A percentile compares a stretch with the other conserved stretches of the same genome.
Conservation (phyloP, 2,888 invertebrate genomes). For the Selenia dentaria region DNA sequence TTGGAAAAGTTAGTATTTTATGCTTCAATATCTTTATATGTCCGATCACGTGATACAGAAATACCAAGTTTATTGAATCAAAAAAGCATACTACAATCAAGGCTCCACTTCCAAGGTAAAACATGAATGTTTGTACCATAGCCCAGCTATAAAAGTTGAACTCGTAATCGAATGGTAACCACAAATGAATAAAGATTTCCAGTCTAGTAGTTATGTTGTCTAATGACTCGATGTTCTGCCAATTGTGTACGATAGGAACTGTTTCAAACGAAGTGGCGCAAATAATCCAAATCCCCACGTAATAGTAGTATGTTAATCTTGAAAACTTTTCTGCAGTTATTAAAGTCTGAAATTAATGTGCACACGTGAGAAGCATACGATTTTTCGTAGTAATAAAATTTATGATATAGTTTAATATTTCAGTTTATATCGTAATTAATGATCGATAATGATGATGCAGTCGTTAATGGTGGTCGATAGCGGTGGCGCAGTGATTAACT, state of each 20-base stretch:
- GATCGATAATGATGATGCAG: too few relatives aligned
- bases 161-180: conserved; percentile 51
- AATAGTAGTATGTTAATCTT: conserved; percentile 17
- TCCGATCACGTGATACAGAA: conserved; percentile 47
- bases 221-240: conserved; percentile 34
- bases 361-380: too few relatives aligned
- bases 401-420: too few relatives aligned
- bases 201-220: conserved; percentile 40
- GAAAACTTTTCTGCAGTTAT: conserved; percentile 27
- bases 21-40: conserved; percentile 48
- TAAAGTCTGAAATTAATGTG: conserved; percentile 29
- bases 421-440: too few relatives aligned
- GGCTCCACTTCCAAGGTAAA: conserved; percentile 26
- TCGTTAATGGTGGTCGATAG: too few relatives aligned
- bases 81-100: conserved; percentile 33
- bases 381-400: too few relatives aligned
- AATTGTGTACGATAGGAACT: conserved; percentile 28
- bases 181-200: conserved; percentile 46
- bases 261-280: conserved; percentile 23
- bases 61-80: conserved; percentile 42
- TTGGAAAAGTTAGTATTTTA: conserved; percentile 31
- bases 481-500: too few relatives aligned
- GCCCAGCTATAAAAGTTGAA: conserved; percentile 43
- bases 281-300: conserved; percentile 12
- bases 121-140: conserved; percentile 36